Percentiles rank a stretch among this genome's conserved stretches.
Conservation (phyloP, 2,797 vertebrate genomes). For the Enteromius radiatus region DNA sequence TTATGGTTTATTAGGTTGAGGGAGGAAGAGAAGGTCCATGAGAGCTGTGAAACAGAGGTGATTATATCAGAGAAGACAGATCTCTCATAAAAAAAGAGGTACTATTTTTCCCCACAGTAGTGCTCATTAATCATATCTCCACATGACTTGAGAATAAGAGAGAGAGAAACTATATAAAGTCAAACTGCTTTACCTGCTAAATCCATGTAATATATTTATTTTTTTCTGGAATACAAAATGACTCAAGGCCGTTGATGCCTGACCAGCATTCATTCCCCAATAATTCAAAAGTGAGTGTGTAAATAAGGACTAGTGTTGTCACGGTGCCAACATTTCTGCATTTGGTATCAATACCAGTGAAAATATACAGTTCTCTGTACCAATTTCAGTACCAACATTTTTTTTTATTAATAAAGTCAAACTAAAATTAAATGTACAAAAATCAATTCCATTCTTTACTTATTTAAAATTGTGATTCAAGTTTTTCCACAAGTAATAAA, state of each 20-base stretch:
- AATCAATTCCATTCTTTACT: too few species aligned
- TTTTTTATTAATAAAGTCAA: too few species aligned
- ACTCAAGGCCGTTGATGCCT: background rate
- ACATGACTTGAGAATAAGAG: conserved; percentile 24
- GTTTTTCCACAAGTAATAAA: too few species aligned
- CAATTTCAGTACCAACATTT: too few species aligned
- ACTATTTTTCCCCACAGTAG: conserved; percentile 29
- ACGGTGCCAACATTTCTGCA: too few species aligned
- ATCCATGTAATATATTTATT: background rate
- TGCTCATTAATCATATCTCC: conserved; percentile 41
- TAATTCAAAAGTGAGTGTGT: background rate
- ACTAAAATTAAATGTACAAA: too few species aligned
- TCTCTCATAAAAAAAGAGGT: background rate
- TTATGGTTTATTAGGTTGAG: conserved; percentile 23
- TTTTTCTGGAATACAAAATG: background rate
- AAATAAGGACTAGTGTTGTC: background rate
- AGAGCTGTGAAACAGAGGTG: conserved; percentile 34
- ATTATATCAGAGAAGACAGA: conserved; percentile 41
- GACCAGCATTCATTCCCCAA: background rate
- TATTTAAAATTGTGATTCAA: too few species aligned
- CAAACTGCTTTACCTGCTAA: background rate
- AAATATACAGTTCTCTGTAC: too few species aligned
- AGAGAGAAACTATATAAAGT: conserved; percentile 2
- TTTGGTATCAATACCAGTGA: too few species aligned
- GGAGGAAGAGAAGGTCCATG: conserved; percentile 7